Percentiles rank a stretch among this genome's conserved stretches.
Evolutionary conservation across 53 echinoderm and acorn worm genomes (phyloP).

Genomic region (Holothuria scabra): DNA sequence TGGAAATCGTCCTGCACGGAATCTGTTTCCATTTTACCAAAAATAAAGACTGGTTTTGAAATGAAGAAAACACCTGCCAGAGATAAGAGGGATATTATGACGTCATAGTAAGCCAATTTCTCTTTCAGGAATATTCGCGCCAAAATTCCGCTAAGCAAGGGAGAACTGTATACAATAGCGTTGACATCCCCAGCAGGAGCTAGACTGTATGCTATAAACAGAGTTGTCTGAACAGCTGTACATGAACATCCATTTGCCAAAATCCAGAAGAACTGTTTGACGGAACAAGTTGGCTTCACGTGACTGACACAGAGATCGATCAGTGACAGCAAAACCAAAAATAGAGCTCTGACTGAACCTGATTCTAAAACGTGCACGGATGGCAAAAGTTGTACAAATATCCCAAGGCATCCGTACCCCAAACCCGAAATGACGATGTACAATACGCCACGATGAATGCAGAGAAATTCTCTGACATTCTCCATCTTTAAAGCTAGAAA

Average conservation of each 20-base stretch:
- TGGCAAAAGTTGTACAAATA: neutral
- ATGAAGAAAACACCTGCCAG: neutral
- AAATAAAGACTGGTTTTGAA: neutral
- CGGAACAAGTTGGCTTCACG: neutral
- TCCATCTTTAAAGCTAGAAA: too few species aligned
- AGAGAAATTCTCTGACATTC: too few species aligned
- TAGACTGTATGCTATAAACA: neutral
- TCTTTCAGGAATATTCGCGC: constrained; percentile 24
- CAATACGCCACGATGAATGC: neutral
- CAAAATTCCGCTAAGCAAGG: neutral
- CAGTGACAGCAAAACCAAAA: neutral
- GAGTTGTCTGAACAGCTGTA: neutral
- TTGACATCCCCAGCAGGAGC: constrained; percentile 3
- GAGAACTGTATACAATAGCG: constrained; percentile 9
- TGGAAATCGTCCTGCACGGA: neutral
- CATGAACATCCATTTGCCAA: neutral
- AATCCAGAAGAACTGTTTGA: neutral
- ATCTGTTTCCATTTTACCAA: neutral
- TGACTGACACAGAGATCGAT: neutral
- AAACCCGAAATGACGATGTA: neutral
- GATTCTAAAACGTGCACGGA: neutral
- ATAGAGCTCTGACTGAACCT: neutral
- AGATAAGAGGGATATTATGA: neutral
- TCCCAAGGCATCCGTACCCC: neutral
- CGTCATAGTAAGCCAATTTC: neutral